Evolutionary conservation across 2,797 vertebrate species (phyloP).

Genomic region (Margarornis squamiger): DNA sequence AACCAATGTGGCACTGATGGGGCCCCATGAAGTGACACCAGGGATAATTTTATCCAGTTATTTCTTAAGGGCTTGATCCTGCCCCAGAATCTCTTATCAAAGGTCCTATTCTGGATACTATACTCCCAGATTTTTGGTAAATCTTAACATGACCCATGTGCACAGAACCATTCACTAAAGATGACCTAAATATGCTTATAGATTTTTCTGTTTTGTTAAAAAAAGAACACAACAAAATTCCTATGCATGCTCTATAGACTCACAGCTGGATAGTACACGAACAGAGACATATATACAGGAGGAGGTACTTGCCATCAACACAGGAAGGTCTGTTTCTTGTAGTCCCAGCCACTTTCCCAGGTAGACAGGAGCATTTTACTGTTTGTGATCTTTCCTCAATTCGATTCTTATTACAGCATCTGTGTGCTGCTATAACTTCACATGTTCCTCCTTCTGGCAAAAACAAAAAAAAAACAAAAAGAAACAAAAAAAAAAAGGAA

Average conservation of each 20-base stretch:
- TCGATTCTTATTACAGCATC: constrained; percentile 99
- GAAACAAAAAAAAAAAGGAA: not conserved
- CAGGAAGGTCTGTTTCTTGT: constrained; percentile 97
- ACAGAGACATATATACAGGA: not conserved
- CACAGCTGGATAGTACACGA: not conserved
- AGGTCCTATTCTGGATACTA: not conserved
- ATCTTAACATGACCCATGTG: not conserved
- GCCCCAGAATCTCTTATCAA: not conserved
- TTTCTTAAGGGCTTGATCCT: not conserved
- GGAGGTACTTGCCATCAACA: constrained; percentile 89
- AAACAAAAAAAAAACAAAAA: constrained; percentile 60
- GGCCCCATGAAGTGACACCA: not conserved
- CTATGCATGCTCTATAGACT: not conserved
- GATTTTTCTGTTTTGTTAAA: not conserved
- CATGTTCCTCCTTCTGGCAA: constrained; percentile 95
- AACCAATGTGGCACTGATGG: not conserved
- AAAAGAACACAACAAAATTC: not conserved
- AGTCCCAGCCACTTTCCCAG: constrained; percentile 96
- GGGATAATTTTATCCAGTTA: not conserved
- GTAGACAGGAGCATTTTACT: constrained; percentile 98
- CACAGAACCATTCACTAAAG: not conserved
- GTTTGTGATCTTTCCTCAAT: constrained; percentile 98
- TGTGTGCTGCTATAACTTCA: constrained; percentile 98
- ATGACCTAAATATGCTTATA: too few relatives aligned
- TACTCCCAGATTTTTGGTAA: not conserved